Evolutionary conservation across 2,797 vertebrate species (phyloP).

Genomic region (Rhodeus uyekii): DNA sequence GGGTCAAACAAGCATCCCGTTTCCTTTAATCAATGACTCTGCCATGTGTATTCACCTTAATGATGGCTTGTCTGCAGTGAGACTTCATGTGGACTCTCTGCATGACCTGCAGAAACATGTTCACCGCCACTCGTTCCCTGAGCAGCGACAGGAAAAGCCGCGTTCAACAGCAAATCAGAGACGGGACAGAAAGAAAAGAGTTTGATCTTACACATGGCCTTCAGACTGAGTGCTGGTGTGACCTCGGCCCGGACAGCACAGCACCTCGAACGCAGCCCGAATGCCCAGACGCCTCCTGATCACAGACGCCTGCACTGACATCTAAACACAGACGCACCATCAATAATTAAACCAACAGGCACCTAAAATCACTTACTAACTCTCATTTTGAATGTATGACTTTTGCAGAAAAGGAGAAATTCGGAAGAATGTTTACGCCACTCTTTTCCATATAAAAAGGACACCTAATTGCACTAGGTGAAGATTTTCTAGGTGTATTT

Average conservation of each 20-base stretch:
- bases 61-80: constrained; percentile 80
- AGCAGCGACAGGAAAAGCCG: constrained; percentile 9
- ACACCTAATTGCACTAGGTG: no score
- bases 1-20: neutral
- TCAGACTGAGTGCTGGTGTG: constrained; percentile 29
- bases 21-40: neutral
- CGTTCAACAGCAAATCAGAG: neutral
- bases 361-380: neutral
- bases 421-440: neutral
- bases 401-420: neutral
- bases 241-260: constrained; percentile 68
- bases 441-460: neutral
- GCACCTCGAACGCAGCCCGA: constrained; percentile 89
- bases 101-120: constrained; percentile 78
- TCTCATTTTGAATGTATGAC: neutral
- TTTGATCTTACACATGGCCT: constrained; percentile 58
- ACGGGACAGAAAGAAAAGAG: neutral
- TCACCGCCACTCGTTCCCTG: constrained; percentile 70
- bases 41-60: constrained; percentile 70
- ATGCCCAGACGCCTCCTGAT: constrained; percentile 88
- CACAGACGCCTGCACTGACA: constrained; percentile 91
- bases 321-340: constrained; percentile 68
- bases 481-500: no score
- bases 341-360: neutral
- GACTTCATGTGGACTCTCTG: constrained; percentile 79